These are phyloP conservation scores for Petroica traversi DNA, from an alignment of 2,113 vertebrate genomes.

Conservation along the genomic window DNA sequence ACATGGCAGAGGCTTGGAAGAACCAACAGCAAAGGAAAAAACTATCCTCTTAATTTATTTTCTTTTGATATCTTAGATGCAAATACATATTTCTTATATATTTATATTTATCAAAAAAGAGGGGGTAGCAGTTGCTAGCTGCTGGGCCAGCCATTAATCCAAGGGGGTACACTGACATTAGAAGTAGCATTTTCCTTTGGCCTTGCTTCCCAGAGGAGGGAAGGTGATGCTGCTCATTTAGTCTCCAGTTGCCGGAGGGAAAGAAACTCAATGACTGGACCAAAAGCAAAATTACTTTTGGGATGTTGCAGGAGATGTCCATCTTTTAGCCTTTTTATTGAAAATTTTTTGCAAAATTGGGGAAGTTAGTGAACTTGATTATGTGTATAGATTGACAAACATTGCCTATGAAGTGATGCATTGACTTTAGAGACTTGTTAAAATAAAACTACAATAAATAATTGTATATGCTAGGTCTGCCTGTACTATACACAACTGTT, in stretches of 20 bases:
- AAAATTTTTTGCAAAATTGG: neutral
- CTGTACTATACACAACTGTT: neutral
- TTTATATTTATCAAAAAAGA: neutral
- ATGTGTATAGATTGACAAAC: neutral
- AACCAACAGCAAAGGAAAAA: neutral
- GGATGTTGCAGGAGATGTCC: neutral
- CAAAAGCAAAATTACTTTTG: neutral
- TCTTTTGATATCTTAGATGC: neutral
- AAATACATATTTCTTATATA: neutral
- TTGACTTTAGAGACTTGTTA: neutral
- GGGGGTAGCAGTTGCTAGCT: neutral
- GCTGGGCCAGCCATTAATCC: neutral
- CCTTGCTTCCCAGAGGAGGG: neutral
- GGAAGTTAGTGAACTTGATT: neutral
- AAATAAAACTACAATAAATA: neutral
- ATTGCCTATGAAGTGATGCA: fast-evolving
- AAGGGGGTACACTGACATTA: fast-evolving
- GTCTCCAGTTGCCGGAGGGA: neutral
- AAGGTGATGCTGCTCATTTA: neutral
- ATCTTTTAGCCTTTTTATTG: neutral
- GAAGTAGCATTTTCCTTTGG: neutral
- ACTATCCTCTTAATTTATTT: neutral
- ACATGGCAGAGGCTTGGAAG: neutral
- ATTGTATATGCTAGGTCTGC: fast-evolving
- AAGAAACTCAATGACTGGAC: neutral